Evolutionary conservation across 2,797 vertebrate genomes (phyloP).

Genomic region (Parauchenoglanis ngamensis): DNA sequence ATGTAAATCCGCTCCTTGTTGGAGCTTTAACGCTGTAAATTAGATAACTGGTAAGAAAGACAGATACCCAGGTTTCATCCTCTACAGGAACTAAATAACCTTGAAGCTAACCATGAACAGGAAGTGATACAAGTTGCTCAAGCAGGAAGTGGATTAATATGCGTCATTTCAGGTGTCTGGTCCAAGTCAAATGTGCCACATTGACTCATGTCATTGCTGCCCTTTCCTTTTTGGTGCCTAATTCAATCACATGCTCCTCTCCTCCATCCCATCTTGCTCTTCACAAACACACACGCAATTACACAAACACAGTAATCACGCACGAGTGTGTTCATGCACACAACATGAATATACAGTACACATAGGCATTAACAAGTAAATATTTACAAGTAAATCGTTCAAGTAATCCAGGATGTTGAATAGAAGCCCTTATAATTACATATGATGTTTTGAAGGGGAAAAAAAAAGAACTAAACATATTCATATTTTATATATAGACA

Average conservation of each 20-base stretch:
- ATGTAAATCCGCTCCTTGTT: background rate
- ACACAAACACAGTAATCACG: background rate
- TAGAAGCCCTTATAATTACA: background rate
- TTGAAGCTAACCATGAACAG: background rate
- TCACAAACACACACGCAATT: background rate
- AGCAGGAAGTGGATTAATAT: slow-evolving; percentile 20
- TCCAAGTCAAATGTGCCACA: slow-evolving; percentile 17
- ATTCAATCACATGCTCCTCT: slow-evolving; percentile 41
- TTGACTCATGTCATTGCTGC: slow-evolving; percentile 43
- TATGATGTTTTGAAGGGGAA: background rate
- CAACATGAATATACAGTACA: slow-evolving; percentile 1
- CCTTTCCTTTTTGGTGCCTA: slow-evolving; percentile 34
- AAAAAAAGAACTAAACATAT: background rate
- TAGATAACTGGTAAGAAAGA: background rate
- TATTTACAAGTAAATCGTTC: background rate
- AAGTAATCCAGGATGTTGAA: background rate
- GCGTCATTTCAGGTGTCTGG: slow-evolving; percentile 21
- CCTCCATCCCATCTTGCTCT: slow-evolving; percentile 10
- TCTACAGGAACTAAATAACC: background rate
- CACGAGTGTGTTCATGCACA: background rate
- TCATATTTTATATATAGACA: too few species aligned
- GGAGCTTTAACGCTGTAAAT: background rate
- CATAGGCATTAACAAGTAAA: background rate
- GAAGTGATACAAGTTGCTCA: background rate
- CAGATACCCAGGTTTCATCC: background rate